These are phyloP conservation scores for Hyaena hyaena DNA, from an alignment of 2,113 vertebrate species.

Conservation along the genomic window DNA sequence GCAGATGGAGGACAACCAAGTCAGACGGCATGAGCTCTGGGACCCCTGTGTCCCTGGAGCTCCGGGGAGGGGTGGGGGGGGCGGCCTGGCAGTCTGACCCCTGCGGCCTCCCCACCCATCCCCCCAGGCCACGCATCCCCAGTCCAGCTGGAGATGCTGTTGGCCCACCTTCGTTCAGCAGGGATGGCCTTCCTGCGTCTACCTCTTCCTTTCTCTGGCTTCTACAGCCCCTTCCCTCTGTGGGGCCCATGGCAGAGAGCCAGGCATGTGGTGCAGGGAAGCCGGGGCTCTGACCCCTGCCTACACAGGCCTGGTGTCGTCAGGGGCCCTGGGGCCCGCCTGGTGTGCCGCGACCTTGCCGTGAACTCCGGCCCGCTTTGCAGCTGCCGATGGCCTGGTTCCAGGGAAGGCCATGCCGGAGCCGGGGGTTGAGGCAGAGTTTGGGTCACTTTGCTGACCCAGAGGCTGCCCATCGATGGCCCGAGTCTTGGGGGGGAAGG, in stretches of 20 bases:
- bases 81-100: background rate
- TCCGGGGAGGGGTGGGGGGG: background rate
- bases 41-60: fast-evolving
- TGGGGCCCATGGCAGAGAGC: background rate
- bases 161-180: background rate
- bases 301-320: background rate
- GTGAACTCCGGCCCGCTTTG: background rate
- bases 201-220: background rate
- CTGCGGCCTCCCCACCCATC: fast-evolving
- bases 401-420: background rate
- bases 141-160: background rate
- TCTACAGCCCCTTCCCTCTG: fast-evolving
- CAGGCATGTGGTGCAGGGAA: background rate
- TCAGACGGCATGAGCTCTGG: background rate
- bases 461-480: no score
- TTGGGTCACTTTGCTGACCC: background rate
- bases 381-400: background rate
- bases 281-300: background rate
- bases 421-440: background rate
- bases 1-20: background rate
- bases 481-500: fast-evolving
- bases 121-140: fast-evolving
- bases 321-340: background rate
- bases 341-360: background rate
- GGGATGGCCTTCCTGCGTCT: background rate